phyloP scores from a whole-genome alignment of 2,113 vertebrate genomes.

The Sterrhoptilus dennistouni region DNA sequence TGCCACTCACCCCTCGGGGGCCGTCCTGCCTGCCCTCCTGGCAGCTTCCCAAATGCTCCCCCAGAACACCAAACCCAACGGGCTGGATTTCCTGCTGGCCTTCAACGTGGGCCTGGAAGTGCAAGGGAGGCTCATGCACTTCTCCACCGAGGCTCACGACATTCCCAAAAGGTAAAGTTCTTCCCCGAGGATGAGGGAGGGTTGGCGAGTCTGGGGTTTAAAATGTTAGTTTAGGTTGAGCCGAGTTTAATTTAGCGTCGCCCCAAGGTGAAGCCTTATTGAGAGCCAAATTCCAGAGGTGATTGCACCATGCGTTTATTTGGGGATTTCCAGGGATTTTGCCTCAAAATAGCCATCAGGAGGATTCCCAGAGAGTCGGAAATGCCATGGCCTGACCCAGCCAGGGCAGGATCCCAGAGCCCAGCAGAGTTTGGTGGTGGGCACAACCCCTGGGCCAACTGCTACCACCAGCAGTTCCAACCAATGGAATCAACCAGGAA shows the following conservation, averaged over 20 bases:
- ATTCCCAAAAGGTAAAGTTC: conserved; percentile 84
- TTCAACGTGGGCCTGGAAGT: conserved; percentile 89
- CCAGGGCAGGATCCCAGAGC: neutral
- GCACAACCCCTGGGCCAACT: neutral
- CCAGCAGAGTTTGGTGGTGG: neutral
- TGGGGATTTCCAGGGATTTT: neutral
- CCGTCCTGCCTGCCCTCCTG: conserved; percentile 84
- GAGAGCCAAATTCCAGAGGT: neutral
- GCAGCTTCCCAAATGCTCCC: conserved; percentile 84
- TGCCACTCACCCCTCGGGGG: conserved; percentile 88
- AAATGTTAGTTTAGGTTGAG: neutral
- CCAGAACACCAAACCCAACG: conserved; percentile 74
- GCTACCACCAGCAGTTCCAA: neutral
- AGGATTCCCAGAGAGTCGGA: neutral
- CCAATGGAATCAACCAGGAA: accelerated
- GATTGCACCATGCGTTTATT: too few species aligned
- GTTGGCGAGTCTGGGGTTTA: neutral
- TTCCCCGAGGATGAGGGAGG: accelerated
- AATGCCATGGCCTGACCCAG: neutral
- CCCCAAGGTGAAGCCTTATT: neutral
- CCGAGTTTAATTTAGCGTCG: neutral
- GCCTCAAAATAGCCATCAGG: neutral
- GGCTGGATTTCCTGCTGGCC: conserved; percentile 82
- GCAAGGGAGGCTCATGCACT: conserved; percentile 86
- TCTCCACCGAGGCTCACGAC: conserved; percentile 83